Base-by-base conservation (phyloP, 2,888 invertebrate genomes). In the Dorcus parallelipipedus region DNA sequence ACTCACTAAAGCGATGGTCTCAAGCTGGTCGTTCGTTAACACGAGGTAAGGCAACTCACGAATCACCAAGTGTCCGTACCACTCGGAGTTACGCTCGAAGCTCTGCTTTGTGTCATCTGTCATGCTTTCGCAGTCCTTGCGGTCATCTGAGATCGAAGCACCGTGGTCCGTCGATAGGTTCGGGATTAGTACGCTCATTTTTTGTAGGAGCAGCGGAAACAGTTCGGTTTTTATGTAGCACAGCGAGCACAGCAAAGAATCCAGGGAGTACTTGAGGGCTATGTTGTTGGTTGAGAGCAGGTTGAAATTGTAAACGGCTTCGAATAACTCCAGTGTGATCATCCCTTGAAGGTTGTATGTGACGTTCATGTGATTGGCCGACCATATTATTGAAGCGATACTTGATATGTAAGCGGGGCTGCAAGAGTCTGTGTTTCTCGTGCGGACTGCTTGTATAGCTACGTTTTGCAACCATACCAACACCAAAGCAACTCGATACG, bases 181-280 rank as follows among this genome's bases (percentile, higher is more conserved):
- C 1, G 82, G 80, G 42, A 82, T 78, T 41, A 83, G 69, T 17
- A 90, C 86, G 51, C 88, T 88, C 76, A 93, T 85, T 73, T 86
- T 86, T 71, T 87, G 85, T 57, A 95, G 78, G 38, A 95, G 75
- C 65, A 85, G 80, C 48, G 86, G 86, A 72, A 93, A 95, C 53
- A 91, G 80, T 62, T 88, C 87, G 0, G 93, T 90, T 66, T 88
- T 85, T 38, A 93, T 90, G 76, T 89, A 91, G 77, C 94, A 95
- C 72, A 94, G 83, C 3, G 94, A 89, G 76, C 95, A 95, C 50
- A 95, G 78, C 54, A 93, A 84, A 70, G 90, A 86, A 78, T 95
- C 93, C n/a, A 95, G 84, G 0, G 93, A 86, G 69, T 88, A 86
- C 78, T 95, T 95, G 52, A 95, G 80, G 1, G 89, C 85, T 54